These are phyloP conservation scores for Uropetala carovei DNA, from an alignment of 2,888 invertebrate species.

Conservation along the genomic window DNA sequence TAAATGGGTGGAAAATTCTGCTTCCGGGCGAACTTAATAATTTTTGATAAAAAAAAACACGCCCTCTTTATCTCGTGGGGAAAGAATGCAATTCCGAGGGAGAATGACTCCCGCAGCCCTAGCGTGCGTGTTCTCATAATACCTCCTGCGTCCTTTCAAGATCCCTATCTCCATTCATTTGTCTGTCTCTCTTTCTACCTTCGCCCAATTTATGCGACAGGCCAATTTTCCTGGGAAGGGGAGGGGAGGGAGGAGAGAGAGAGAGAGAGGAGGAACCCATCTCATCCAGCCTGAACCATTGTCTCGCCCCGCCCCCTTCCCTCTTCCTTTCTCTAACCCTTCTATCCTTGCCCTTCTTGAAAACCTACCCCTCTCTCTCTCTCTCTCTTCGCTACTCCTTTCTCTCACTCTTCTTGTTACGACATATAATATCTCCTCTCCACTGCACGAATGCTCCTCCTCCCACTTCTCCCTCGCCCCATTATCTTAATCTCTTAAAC, in stretches of 20 bases:
- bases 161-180: not conserved
- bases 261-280: no score
- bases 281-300: not conserved
- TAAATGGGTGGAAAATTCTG: not conserved
- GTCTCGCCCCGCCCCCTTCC: no score
- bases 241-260: no score
- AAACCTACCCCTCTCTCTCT: not conserved
- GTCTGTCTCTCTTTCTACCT: not conserved
- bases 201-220: not conserved
- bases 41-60: not conserved
- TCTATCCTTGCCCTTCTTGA: not conserved
- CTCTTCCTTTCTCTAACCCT: not conserved
- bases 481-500: no score
- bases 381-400: no score
- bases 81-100: conserved; percentile 22
- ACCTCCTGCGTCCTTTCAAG: not conserved
- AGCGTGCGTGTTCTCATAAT: not conserved
- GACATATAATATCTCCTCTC: no score
- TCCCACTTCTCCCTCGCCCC: no score
- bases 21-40: not conserved
- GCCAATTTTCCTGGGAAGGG: not conserved
- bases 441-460: no score
- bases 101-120: not conserved
- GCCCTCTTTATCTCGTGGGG: not conserved
- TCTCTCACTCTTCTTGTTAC: no score